Evolutionary conservation across 2,797 vertebrate species (phyloP).

Genomic region (Acanthurus lineatus): DNA sequence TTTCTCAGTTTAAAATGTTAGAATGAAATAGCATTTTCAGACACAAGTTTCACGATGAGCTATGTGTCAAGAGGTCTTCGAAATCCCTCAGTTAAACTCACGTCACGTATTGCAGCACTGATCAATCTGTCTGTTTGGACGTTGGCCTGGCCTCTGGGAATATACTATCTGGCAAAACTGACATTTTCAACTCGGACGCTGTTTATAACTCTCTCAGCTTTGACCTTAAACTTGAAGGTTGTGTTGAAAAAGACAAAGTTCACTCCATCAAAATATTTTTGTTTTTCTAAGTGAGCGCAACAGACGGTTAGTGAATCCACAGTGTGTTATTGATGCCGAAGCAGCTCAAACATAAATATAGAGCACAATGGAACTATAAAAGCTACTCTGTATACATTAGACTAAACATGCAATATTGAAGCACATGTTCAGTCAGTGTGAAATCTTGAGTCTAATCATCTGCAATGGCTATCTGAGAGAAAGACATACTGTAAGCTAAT

Average conservation of each 20-base stretch:
- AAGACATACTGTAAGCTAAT: background rate
- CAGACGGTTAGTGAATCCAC: background rate
- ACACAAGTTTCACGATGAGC: background rate
- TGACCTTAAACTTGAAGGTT: background rate
- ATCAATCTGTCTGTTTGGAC: constrained; percentile 10
- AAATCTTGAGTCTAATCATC: background rate
- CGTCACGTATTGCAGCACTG: background rate
- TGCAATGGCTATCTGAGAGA: background rate
- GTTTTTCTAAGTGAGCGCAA: constrained; percentile 5
- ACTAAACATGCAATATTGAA: background rate
- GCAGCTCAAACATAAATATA: background rate
- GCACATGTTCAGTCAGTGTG: background rate
- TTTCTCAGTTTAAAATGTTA: constrained; percentile 9
- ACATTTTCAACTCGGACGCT: background rate
- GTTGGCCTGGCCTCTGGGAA: background rate
- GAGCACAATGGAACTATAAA: background rate
- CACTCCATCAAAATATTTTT: background rate
- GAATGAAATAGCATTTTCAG: background rate
- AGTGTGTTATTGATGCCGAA: background rate
- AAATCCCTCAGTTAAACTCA: constrained; percentile 2
- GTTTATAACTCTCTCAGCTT: background rate
- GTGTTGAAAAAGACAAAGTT: background rate
- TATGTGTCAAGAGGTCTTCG: background rate
- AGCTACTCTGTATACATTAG: background rate
- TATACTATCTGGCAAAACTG: background rate